phyloP scores from a whole-genome alignment of 1,140 invertebrate genomes.

The Steinernema khuongi region DNA sequence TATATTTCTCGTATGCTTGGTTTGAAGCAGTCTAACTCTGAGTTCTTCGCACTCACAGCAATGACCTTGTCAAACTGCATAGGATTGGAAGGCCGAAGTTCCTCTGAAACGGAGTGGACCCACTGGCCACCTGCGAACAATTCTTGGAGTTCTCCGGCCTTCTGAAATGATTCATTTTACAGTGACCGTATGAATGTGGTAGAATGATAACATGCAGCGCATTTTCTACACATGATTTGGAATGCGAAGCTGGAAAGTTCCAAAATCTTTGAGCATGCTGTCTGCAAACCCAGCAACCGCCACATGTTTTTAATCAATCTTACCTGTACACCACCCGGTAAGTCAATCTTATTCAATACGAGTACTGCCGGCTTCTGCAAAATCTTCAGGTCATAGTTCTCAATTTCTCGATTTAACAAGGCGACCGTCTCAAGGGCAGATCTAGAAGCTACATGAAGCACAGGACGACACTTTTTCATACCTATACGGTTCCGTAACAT shows the following conservation, averaged over 20 bases:
- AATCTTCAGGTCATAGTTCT: slow-evolving; percentile 42
- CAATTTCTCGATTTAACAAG: slow-evolving; percentile 49
- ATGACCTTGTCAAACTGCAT: background rate
- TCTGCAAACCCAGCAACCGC: background rate
- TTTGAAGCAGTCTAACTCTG: background rate
- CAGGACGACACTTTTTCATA: too few relatives aligned
- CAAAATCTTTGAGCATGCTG: background rate
- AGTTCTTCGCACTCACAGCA: background rate
- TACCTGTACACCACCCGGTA: background rate
- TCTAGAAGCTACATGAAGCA: slow-evolving; percentile 40
- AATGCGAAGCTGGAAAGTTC: too few relatives aligned
- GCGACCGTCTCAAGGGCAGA: slow-evolving; percentile 47
- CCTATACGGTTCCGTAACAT: slow-evolving; percentile 46
- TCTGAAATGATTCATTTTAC: too few relatives aligned
- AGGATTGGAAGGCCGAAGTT: background rate
- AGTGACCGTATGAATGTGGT: too few relatives aligned
- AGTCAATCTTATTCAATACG: slow-evolving; percentile 49
- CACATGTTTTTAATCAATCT: background rate
- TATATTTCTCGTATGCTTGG: background rate
- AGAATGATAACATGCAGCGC: too few relatives aligned
- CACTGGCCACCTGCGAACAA: background rate
- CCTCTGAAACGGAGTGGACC: background rate
- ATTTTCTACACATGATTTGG: too few relatives aligned
- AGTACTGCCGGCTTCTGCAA: slow-evolving; percentile 47
- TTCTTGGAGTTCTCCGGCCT: background rate